phyloP scores from a whole-genome alignment of 1,140 invertebrate species.

The Vanessa tameamea region DNA sequence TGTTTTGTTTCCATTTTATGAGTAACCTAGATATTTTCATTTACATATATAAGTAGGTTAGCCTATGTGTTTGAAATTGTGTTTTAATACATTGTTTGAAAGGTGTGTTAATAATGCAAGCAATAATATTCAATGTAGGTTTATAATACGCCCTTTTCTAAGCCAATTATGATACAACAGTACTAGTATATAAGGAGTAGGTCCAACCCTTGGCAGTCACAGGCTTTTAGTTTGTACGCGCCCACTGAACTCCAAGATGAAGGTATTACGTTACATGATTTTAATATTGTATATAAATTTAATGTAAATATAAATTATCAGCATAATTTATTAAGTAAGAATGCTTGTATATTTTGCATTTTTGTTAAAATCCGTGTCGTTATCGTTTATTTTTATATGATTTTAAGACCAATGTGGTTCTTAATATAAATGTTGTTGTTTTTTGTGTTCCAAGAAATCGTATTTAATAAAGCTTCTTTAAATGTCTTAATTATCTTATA shows the following conservation, averaged over 20 bases:
- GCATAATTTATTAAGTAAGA: too few relatives aligned
- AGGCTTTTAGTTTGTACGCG: conserved; percentile 43
- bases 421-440: too few relatives aligned
- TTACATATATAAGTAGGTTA: conserved; percentile 8
- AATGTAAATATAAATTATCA: too few relatives aligned
- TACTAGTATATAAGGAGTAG: conserved; percentile 55
- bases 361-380: too few relatives aligned
- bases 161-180: conserved; percentile 7
- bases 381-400: neutral
- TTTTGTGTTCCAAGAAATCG: too few relatives aligned
- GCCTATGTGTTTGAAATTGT: conserved; percentile 30
- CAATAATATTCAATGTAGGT: conserved; percentile 53
- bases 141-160: conserved; percentile 44
- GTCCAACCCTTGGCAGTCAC: conserved; percentile 57
- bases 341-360: too few relatives aligned
- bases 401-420: neutral
- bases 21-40: conserved; percentile 38
- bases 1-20: conserved; percentile 23
- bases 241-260: conserved; percentile 57
- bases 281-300: neutral
- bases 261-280: conserved; percentile 47
- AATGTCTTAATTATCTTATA: neutral
- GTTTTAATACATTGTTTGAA: conserved; percentile 41
- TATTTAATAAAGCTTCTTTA: too few relatives aligned
- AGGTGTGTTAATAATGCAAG: conserved; percentile 48